Base-by-base conservation (phyloP, 2,113 vertebrate genomes). In the Pelodiscus sinensis region DNA sequence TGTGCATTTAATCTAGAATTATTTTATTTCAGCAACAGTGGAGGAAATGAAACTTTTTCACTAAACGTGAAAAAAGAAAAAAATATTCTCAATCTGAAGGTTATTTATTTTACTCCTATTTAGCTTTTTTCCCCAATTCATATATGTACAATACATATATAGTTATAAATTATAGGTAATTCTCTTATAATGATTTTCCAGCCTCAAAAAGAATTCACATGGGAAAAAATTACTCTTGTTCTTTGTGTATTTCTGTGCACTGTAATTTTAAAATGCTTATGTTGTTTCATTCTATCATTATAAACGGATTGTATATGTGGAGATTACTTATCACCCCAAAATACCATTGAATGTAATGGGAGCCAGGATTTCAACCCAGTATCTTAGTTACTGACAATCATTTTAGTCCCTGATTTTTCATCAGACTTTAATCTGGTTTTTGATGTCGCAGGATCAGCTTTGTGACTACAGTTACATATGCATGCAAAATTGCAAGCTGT, bases 61-160 rank as follows among this genome's bases (percentile, higher is more conserved):
- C 83, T 78, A 12, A 3, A 71, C 19, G 19, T 29, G 60, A 91
- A 89, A 68, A 25, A 80, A 81, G 16, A 68, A 68, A 93, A 84
- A 58, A 91, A 80, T 79, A 51, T 77, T 87, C 92, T 89, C 94
- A 56, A 94, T 93, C 60, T 55, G 55, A 44, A 44, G 44, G 44
- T 44, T 44, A 44, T 44, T 44, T 44, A 44, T 44, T 44, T 44
- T 44, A 44, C 44, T 44, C 44, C 44, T 44, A 44, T 93, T 94
- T 96, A 91, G 62, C 79, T 29, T 27, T 88, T 91, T 22, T 81
- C 88, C 88, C 25, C 90, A 93, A 89, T 87, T 94, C 27, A 87
- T 85, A 4, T 96, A 93, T 88, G 81, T 88, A 57, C 87, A 50
- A 6, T 35, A 21, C 52, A 60, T 90, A 15, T 73, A 81, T 93